Base-by-base conservation (phyloP, 2,113 vertebrate species). In the Callocephalon fimbriatum region DNA sequence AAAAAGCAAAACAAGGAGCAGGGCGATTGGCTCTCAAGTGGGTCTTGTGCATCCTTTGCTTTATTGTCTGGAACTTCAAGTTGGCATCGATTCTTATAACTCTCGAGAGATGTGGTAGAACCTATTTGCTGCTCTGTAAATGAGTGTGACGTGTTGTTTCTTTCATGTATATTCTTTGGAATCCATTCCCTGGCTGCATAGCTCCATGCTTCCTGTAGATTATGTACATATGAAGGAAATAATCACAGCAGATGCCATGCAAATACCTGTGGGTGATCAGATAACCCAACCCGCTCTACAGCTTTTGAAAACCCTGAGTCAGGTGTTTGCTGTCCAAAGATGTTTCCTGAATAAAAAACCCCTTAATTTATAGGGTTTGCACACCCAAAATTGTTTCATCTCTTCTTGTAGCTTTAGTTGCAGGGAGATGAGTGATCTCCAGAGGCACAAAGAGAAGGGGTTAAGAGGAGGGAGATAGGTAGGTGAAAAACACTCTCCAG, bases 201-300 rank as follows among this genome's bases (percentile, higher is more conserved):
- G 44, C 38, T 92, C 27, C 37, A 38, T 71, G 59, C 37, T 96
- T 97, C 89, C 92, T 92, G 92, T 62, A 95, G 84, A 47, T 96
- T 87, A 82, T 56, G 86, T 66, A 88, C 54, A n/a, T 56, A 38
- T 48, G 86, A 94, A 88, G 88, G 88, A 94, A 97, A 93, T 91
- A 96, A 94, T 73, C 88, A 79, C 38, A 63, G 75, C 61, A 85
- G 85, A 96, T 95, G 84, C 88, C 93, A 96, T 95, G 82, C 92
- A 97, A 92, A 97, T 95, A 97, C 95, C 91, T 95, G 97, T 96
- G 93, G 95, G 76, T 72, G 95, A 96, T 91, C 95, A 94, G 85
- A 93, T 95, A 97, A 93, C 89, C 80, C 91, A 96, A 95, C 95
- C 37, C 0, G 66, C 91, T 93, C 81, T 82, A 61, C 78, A 2